A percentile compares a stretch with the other conserved stretches of the same genome.
These are phyloP conservation scores for Theocolax elegans DNA, from an alignment of 1,140 invertebrate genomes.

Conservation along the genomic window DNA sequence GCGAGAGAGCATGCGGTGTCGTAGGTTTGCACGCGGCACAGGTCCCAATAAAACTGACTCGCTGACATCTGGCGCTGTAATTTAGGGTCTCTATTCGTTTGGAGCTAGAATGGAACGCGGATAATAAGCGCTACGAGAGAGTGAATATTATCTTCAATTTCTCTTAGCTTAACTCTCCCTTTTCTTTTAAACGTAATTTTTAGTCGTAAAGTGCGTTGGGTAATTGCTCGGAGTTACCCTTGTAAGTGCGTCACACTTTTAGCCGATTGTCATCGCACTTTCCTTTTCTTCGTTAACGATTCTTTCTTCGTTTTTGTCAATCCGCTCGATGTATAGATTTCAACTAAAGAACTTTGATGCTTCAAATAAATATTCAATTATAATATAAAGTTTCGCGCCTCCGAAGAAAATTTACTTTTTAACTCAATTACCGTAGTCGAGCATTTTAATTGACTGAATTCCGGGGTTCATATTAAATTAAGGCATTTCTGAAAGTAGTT, in stretches of 20 bases:
- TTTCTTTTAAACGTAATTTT: conserved; percentile 6
- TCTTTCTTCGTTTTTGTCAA: neutral
- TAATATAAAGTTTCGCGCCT: conserved; percentile 1
- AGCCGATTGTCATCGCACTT: neutral
- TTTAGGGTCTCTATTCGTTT: conserved; percentile 3
- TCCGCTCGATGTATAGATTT: too few relatives aligned
- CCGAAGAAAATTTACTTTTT: conserved; percentile 12
- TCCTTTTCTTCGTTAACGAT: neutral
- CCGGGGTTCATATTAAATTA: conserved; percentile 24
- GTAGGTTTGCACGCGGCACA: too few relatives aligned
- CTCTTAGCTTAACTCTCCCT: neutral
- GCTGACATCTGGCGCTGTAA: conserved; percentile 27
- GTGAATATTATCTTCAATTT: conserved; percentile 14
- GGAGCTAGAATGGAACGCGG: too few relatives aligned
- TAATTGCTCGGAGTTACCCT: neutral
- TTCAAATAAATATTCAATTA: conserved; percentile 26
- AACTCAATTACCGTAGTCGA: conserved; percentile 11
- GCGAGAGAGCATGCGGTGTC: too few relatives aligned
- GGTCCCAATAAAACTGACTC: conserved; percentile 27
- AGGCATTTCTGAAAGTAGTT: conserved; percentile 19
- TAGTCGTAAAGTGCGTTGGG: neutral
- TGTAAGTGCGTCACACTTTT: neutral
- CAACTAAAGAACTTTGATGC: too few relatives aligned
- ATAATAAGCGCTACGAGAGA: conserved; percentile 12
- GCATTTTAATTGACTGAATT: conserved; percentile 27